Base-by-base conservation (phyloP, 2,888 invertebrate species). In the Rhopalosiphum nymphaeae region DNA sequence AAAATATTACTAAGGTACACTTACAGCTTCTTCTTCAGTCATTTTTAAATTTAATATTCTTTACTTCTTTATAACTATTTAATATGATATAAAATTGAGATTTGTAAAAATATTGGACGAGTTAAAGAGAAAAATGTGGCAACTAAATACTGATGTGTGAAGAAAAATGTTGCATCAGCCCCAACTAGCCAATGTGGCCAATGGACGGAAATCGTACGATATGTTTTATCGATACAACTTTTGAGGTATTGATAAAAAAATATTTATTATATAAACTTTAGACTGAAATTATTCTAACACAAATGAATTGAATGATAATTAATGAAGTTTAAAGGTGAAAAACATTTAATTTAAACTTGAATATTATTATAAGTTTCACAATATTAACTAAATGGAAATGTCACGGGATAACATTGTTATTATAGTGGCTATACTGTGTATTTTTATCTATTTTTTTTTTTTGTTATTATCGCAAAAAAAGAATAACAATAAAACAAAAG, bases 11-110 rank as follows among this genome's bases (percentile, higher is more conserved):
- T 78, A 25, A 21, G 21, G 21, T 78, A 78, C 36, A 78, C 86
- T 95, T 96, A 96, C 96, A 95, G 96, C 96, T 95, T 96, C 96
- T 95, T 96, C 96, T 95, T 96, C 96, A 44, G 96, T 96, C 96
- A 96, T 96, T 95, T 46, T 95, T 96, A 88, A 94, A 84, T 94
- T 36, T 1, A 78, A 36, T 36, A 36, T 36, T 36, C 36, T 36
- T 78, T 21, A 78, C 9, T n/a, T 67, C 67, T 67, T n/a, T 67
- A 67, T 13, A 21, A 36, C 36, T 78, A 94, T 46, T 36, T 56
- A 88, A 78, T 92, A 87, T 67, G 42, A 67, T 3, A 49, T 29
- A 29, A 53, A 42, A 53, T n/a, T 57, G 0, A 36, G 42, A 67
- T 7, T 67, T 29, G 1, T 13, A 26, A 42, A 42, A 53, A 42